phyloP scores from a whole-genome alignment of 2,113 vertebrate species.

The Albula glossodonta region DNA sequence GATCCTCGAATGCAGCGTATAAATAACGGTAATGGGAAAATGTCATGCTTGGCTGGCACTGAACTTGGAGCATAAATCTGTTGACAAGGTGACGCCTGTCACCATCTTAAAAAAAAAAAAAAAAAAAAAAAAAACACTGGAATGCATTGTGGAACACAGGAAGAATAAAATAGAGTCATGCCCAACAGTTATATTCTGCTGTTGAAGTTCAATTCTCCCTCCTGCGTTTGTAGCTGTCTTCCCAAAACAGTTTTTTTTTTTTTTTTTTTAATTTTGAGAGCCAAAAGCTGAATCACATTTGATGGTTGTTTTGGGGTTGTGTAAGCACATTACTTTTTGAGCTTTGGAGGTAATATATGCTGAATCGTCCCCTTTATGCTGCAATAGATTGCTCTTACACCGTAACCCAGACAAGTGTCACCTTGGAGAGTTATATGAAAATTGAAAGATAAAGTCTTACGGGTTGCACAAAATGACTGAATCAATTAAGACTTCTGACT shows the following conservation, averaged over 20 bases:
- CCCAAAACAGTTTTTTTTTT: not conserved
- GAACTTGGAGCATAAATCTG: conserved; percentile 2
- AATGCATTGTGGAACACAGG: not conserved
- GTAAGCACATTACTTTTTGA: not conserved
- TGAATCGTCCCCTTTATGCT: not conserved
- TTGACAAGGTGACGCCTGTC: conserved; percentile 2
- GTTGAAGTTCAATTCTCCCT: not conserved
- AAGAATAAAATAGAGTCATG: not conserved
- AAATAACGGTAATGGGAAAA: conserved; percentile 8
- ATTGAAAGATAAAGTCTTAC: not conserved
- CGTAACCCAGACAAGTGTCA: not conserved
- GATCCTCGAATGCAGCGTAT: not conserved
- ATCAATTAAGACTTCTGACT: not conserved
- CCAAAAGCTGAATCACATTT: not conserved
- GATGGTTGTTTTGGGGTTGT: not conserved
- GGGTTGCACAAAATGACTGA: not conserved
- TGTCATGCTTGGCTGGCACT: not conserved
- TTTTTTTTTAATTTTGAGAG: not conserved
- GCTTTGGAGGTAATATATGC: not conserved
- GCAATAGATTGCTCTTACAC: not conserved
- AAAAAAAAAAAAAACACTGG: not conserved
- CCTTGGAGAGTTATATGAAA: not conserved
- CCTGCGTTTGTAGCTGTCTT: not conserved
- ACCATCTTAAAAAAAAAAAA: not conserved
- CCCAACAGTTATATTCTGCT: not conserved